Evolutionary conservation across 1,140 invertebrate genomes (phyloP).

Genomic region (Zaprionus inermis): DNA sequence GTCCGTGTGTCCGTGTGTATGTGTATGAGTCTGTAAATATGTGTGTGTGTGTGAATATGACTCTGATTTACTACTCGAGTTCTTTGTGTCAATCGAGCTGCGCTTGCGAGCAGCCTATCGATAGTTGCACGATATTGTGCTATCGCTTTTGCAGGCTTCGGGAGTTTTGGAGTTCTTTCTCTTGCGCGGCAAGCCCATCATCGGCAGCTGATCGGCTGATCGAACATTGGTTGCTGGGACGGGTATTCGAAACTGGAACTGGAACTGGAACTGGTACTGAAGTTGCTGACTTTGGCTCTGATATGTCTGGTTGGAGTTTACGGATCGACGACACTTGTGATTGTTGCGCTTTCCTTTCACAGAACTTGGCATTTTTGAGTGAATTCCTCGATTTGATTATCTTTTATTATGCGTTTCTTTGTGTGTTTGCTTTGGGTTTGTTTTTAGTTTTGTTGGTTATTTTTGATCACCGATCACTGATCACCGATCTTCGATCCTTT

Average conservation of each 20-base stretch:
- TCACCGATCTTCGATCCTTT: neutral
- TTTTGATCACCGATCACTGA: constrained; percentile 11
- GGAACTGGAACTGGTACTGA: constrained; percentile 24
- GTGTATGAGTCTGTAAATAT: neutral
- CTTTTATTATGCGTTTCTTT: constrained; percentile 6
- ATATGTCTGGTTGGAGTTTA: constrained; percentile 19
- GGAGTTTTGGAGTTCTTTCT: constrained; percentile 64
- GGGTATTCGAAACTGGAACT: constrained; percentile 6
- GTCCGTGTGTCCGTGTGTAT: neutral
- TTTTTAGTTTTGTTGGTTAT: constrained; percentile 17
- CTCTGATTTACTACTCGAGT: constrained; percentile 14
- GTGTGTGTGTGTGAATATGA: constrained; percentile 4
- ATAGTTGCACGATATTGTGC: constrained; percentile 38
- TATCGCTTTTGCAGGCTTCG: constrained; percentile 37
- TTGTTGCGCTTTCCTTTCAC: constrained; percentile 47
- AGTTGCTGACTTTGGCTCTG: constrained; percentile 9
- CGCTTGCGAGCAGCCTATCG: constrained; percentile 28
- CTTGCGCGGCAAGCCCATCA: constrained; percentile 74
- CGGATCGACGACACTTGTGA: constrained; percentile 39
- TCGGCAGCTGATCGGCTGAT: constrained; percentile 53
- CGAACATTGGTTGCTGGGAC: constrained; percentile 22
- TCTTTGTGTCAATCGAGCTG: constrained; percentile 4
- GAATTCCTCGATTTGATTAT: constrained; percentile 19
- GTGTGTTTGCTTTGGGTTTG: neutral
- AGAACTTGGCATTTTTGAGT: constrained; percentile 66